These are phyloP conservation scores for Phasia obesa DNA, from an alignment of 2,888 invertebrate species.

Conservation along the genomic window DNA sequence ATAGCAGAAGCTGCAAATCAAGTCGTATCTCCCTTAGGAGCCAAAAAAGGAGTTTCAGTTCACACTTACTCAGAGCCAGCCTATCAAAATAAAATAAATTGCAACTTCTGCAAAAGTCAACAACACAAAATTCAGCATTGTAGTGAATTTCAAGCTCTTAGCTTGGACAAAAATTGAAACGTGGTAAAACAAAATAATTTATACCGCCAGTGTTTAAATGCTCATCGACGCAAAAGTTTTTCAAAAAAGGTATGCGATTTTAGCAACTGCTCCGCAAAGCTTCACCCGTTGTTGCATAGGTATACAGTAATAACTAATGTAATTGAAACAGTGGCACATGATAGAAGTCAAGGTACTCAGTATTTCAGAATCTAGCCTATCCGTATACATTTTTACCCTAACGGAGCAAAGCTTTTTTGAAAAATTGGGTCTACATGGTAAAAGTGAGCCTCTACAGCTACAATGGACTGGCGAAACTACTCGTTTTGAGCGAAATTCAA, in stretches of 20 bases:
- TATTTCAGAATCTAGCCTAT: constrained; percentile 35
- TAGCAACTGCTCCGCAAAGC: constrained; percentile 30
- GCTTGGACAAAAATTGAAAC: constrained; percentile 43
- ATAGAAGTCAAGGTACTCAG: not conserved
- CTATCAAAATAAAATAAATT: not conserved
- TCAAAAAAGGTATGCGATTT: constrained; percentile 33
- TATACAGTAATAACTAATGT: no score
- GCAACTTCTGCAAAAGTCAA: constrained; percentile 36
- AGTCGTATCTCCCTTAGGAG: constrained; percentile 35
- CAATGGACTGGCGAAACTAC: constrained; percentile 34
- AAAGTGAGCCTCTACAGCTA: constrained; percentile 29
- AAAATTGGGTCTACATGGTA: constrained; percentile 13
- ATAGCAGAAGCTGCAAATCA: constrained; percentile 23
- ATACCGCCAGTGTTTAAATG: constrained; percentile 43
- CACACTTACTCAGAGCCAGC: constrained; percentile 37
- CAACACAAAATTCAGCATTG: constrained; percentile 36
- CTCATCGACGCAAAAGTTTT: constrained; percentile 39
- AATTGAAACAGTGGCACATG: not conserved
- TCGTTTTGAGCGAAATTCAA: not conserved
- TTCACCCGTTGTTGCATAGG: constrained; percentile 52
- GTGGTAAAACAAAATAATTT: constrained; percentile 35
- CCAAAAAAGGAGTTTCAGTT: constrained; percentile 38
- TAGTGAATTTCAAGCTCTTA: constrained; percentile 29
- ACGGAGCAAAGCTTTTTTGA: constrained; percentile 34
- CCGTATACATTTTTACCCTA: constrained; percentile 31